Percentiles rank a stretch among this genome's conserved stretches.
Evolutionary conservation across 2,113 vertebrate species (phyloP).

Genomic region (Vulpes vulpes): DNA sequence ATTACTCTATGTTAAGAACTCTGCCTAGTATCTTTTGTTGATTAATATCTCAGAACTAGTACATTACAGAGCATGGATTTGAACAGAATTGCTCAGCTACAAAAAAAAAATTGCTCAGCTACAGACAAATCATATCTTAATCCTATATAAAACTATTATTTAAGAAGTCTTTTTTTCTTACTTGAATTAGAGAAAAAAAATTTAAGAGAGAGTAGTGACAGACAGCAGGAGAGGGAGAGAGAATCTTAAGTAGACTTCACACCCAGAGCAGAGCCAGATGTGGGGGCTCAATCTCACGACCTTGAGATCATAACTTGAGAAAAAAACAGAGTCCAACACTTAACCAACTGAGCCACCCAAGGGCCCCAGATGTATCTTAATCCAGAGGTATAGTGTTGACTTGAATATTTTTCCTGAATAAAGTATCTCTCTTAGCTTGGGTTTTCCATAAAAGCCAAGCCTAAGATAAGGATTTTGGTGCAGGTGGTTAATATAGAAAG

Average conservation of each 20-base stretch:
- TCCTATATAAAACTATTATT: background rate
- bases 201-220: too few species aligned
- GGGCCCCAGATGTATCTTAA: background rate
- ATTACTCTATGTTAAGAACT: background rate
- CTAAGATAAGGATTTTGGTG: background rate
- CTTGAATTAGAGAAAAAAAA: background rate
- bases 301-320: background rate
- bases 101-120: background rate
- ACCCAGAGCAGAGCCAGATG: too few species aligned
- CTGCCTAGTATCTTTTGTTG: background rate
- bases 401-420: background rate
- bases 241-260: background rate
- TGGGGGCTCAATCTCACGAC: background rate
- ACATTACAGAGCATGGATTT: background rate
- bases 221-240: background rate
- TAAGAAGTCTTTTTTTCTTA: background rate
- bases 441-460: background rate
- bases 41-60: background rate
- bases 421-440: background rate
- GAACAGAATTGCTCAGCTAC: background rate
- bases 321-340: background rate
- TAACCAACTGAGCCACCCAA: background rate
- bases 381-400: background rate
- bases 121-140: background rate
- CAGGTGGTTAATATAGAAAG: background rate